Evolutionary conservation across 2,888 invertebrate species (phyloP), one percentile per base, ranked within the genome.

Genomic region (Lathronympha strigana): DNA sequence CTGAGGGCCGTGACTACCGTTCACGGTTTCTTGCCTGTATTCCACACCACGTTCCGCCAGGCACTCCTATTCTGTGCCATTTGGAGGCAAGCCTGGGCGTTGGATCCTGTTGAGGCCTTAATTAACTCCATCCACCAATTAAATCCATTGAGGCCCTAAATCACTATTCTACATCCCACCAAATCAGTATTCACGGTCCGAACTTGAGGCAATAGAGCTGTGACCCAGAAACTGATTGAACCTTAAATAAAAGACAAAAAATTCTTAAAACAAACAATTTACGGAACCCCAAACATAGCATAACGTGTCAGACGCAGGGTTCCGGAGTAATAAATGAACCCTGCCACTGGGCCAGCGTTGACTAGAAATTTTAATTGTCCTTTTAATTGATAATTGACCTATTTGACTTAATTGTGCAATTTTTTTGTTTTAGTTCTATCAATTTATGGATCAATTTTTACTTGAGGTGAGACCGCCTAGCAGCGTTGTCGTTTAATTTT

Each of bases 311-410:
- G 19, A 21, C 4, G 15, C 49, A 61, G 31, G 47, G 23, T 21
- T 47, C 11, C 13, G 40, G 6, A 23, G 63, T 61, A 67, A 63
- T 61, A 63, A 63, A 67, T 58, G 33, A 64, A 64, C 50, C 61
- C 66, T 54, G 31, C 31, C 58, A 40, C 38, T 49, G 53, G 38
- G 47, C 4, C 28, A 51, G 50, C 50, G 51, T 36, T 43, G 33
- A 23, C 28, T 51, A 45, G 36, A 50, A 51, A 25, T 58, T 61
- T 49, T 64, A 63, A 64, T 63, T 28, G 23, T 21, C 31, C n/a
- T n/a, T 66, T 66, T 61, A 61, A 66, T 66, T 60, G 60, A 31
- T 60, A 66, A 66, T 61, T 66, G 47, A 60, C 58, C 36, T 15
- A 47, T 54, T 64, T 53, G n/a, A n/a, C n/a, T n/a, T n/a, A 64